phyloP scores from a whole-genome alignment of 2,797 vertebrate species.

The Arrhamphus sclerolepis region DNA sequence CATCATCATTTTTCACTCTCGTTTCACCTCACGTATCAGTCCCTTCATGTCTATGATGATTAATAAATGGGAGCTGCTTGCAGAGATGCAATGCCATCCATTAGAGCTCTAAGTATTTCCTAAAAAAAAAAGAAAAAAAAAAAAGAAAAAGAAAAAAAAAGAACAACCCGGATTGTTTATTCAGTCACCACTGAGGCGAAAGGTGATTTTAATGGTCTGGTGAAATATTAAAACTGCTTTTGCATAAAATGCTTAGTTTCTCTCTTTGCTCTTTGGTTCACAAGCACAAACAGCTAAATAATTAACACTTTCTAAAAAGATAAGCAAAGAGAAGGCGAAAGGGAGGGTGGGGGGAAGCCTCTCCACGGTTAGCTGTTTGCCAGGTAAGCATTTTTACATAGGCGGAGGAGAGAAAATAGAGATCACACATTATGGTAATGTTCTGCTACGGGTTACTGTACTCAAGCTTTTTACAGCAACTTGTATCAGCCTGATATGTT shows the following conservation, averaged over 20 bases:
- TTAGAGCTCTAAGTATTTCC: conserved; percentile 33
- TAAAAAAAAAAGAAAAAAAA: conserved; percentile 18
- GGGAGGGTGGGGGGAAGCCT: conserved; percentile 24
- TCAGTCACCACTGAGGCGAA: conserved; percentile 26
- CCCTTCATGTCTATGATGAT: conserved; percentile 61
- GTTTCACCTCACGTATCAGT: conserved; percentile 52
- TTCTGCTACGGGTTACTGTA: conserved; percentile 64
- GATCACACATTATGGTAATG: conserved; percentile 79
- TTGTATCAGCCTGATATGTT: conserved; percentile 76
- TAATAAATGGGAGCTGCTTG: conserved; percentile 52
- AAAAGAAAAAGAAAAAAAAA: conserved; percentile 15
- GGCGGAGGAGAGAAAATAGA: conserved; percentile 63
- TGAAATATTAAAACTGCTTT: conserved; percentile 60
- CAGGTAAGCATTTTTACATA: conserved; percentile 73
- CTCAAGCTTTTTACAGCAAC: conserved; percentile 73
- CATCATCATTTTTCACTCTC: conserved; percentile 58
- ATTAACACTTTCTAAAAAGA: conserved; percentile 76
- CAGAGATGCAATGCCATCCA: conserved; percentile 39
- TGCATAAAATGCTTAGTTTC: conserved; percentile 50
- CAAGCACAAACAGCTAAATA: conserved; percentile 68
- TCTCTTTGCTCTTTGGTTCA: conserved; percentile 56
- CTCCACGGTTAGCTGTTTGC: conserved; percentile 59
- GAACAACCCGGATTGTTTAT: conserved; percentile 44
- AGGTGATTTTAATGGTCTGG: conserved; percentile 49
- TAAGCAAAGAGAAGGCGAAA: conserved; percentile 43